These are phyloP conservation scores for Platysteira castanea DNA, from an alignment of 2,113 vertebrate species.

Conservation along the genomic window DNA sequence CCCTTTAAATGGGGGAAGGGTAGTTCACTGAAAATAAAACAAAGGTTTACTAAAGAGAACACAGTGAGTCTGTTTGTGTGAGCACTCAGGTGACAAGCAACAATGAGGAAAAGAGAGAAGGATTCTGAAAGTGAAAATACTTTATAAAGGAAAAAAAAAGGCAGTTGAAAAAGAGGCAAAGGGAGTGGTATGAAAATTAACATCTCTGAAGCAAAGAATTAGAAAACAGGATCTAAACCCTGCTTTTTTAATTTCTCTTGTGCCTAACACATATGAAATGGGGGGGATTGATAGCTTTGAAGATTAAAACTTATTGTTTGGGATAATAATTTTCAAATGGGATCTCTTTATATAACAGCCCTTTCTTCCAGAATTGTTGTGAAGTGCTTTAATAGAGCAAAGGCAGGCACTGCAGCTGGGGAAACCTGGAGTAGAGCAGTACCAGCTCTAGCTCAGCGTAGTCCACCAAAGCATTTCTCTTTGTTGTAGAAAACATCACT, in stretches of 20 bases:
- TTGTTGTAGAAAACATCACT: background rate
- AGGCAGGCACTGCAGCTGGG: background rate
- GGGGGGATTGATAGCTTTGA: background rate
- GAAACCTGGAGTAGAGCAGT: background rate
- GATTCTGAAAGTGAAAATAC: background rate
- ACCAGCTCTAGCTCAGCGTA: background rate
- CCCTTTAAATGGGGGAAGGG: background rate
- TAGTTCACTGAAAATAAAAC: background rate
- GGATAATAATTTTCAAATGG: background rate
- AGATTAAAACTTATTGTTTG: background rate
- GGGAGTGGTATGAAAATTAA: background rate
- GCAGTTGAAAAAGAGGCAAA: background rate
- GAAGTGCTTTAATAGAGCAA: background rate
- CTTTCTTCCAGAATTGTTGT: background rate
- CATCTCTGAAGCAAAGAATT: background rate
- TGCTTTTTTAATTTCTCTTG: background rate
- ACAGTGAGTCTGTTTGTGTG: background rate
- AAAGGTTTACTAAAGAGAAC: background rate
- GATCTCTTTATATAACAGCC: background rate
- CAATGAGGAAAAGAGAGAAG: background rate
- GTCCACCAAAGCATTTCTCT: background rate
- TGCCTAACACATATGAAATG: background rate
- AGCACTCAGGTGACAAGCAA: background rate
- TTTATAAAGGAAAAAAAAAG: background rate
- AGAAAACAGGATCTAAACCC: background rate